A percentile compares a stretch with the other conserved stretches of the same genome.
Evolutionary conservation across 2,113 vertebrate genomes (phyloP).

Genomic region (Scolopax mira): DNA sequence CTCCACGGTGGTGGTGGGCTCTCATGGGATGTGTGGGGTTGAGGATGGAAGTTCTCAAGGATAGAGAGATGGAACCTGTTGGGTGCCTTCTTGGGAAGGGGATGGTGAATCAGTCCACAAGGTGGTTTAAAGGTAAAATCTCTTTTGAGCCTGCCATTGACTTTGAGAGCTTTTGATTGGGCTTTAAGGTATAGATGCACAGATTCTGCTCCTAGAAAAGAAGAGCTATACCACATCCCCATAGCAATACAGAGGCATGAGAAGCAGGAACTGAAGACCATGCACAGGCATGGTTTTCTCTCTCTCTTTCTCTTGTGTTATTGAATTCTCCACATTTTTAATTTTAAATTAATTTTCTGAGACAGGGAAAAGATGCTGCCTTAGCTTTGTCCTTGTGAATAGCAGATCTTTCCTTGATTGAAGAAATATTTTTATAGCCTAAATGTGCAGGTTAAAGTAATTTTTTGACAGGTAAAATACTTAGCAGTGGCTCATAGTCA

Average conservation of each 20-base stretch:
- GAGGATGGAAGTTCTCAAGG: accelerated
- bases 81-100: background rate
- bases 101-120: background rate
- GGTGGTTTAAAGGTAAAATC: background rate
- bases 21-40: accelerated
- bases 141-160: background rate
- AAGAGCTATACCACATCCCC: too few relatives aligned
- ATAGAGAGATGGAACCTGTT: background rate
- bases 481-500: background rate
- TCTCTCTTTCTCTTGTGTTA: background rate
- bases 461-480: slow-evolving; percentile 30
- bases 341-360: slow-evolving; percentile 58
- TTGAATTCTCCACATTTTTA: background rate
- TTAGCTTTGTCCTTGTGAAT: slow-evolving; percentile 56
- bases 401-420: background rate
- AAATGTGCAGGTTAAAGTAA: slow-evolving; percentile 13
- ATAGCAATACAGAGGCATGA: background rate
- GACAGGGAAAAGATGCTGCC: slow-evolving; percentile 2
- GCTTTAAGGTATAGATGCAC: accelerated
- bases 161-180: background rate
- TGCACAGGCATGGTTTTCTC: background rate
- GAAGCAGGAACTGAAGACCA: background rate
- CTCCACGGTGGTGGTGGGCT: accelerated
- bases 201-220: background rate
- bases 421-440: slow-evolving; percentile 56